Evolutionary conservation across 1,140 invertebrate species (phyloP).

Genomic region (Riptortus pedestris): DNA sequence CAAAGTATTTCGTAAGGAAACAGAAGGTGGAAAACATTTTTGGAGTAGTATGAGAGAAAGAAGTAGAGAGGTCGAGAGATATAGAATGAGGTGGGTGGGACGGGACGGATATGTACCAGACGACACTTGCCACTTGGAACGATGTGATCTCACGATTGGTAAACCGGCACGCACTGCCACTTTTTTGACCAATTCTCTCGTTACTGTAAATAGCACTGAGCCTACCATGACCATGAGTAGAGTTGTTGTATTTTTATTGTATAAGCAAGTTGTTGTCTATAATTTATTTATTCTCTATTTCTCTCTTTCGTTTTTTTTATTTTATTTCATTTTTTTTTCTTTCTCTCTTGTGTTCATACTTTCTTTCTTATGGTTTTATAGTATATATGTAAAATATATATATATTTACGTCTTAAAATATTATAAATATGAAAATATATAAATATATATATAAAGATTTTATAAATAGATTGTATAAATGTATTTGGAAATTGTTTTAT

Average conservation of each 20-base stretch:
- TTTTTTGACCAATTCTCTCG: slow-evolving; percentile 25
- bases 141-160: slow-evolving; percentile 27
- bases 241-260: slow-evolving; percentile 23
- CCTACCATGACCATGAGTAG: slow-evolving; percentile 27
- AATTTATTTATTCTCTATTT: slow-evolving; percentile 25
- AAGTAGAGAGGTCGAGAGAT: too few species aligned
- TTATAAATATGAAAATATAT: slow-evolving; percentile 20
- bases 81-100: slow-evolving; percentile 10
- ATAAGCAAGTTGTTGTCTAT: slow-evolving; percentile 13
- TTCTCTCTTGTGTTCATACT: slow-evolving; percentile 22
- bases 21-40: slow-evolving; percentile 6
- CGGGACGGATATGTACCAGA: neutral
- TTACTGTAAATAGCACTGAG: slow-evolving; percentile 25
- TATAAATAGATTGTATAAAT: slow-evolving; percentile 25
- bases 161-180: slow-evolving; percentile 27
- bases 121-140: slow-evolving; percentile 14
- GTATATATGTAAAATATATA: too few species aligned
- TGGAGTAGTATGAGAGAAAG: neutral
- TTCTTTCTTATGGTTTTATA: slow-evolving; percentile 23
- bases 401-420: slow-evolving; percentile 22
- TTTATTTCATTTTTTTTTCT: slow-evolving; percentile 21
- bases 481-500: slow-evolving; percentile 25
- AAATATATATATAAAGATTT: slow-evolving; percentile 19
- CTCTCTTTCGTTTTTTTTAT: slow-evolving; percentile 16
- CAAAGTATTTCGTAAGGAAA: too few species aligned